Evolutionary conservation across 2,888 invertebrate genomes (phyloP).

Genomic region (Choristoneura rosaceana): DNA sequence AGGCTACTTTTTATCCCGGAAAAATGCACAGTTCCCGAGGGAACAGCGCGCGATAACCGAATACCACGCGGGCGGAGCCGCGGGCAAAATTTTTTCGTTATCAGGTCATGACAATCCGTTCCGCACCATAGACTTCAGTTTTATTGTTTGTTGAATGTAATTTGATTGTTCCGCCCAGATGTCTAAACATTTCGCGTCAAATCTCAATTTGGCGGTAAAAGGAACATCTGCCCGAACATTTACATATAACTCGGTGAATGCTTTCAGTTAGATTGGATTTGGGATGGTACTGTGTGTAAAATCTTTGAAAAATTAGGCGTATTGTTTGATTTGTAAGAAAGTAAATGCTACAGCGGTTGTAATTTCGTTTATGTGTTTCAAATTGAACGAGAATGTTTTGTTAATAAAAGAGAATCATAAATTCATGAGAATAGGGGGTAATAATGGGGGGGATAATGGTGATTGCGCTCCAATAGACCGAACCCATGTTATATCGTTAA

Average conservation of each 20-base stretch:
- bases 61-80: no score
- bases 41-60: no score
- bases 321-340: conserved; percentile 1
- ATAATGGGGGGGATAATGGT: no score
- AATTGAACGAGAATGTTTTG: not conserved
- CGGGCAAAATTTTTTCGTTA: no score
- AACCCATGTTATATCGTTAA: no score
- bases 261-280: conserved; percentile 30
- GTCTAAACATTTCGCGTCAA: conserved; percentile 10
- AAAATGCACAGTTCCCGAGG: no score
- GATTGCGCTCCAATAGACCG: no score
- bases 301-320: conserved; percentile 18
- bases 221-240: conserved; percentile 28
- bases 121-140: not conserved
- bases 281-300: not conserved
- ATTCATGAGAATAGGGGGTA: no score
- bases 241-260: conserved; percentile 12
- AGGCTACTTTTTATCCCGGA: no score
- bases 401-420: no score
- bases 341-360: not conserved
- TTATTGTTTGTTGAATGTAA: not conserved
- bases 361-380: not conserved
- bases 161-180: conserved; percentile 1
- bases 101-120: not conserved
- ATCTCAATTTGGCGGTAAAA: conserved; percentile 8